Conservation (phyloP, 1,140 invertebrate genomes). For the Micrasema longulum region DNA sequence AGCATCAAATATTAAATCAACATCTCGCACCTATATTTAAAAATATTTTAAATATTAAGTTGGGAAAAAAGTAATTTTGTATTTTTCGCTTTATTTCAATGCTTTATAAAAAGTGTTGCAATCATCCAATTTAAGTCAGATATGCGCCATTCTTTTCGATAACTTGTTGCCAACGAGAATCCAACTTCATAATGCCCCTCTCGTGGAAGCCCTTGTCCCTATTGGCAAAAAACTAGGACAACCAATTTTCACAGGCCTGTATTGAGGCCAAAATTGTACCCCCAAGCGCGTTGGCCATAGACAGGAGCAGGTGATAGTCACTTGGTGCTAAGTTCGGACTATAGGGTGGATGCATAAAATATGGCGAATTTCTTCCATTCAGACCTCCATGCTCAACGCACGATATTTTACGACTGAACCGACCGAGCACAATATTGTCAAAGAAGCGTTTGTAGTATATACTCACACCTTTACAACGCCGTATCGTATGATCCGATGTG, state of each 20-base stretch:
- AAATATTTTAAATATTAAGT: too few species aligned
- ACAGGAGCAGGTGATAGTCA: too few species aligned
- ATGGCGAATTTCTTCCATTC: constrained; percentile 20
- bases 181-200: constrained; percentile 18
- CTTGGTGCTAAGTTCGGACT: too few species aligned
- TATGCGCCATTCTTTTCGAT: constrained; percentile 17
- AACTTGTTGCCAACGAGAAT: constrained; percentile 23
- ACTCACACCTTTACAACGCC: constrained; percentile 4
- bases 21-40: too few species aligned
- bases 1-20: too few species aligned
- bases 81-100: constrained; percentile 10
- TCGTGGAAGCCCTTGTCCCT: constrained; percentile 12
- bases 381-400: constrained; percentile 20
- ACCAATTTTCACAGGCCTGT: constrained; percentile 24
- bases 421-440: constrained; percentile 50
- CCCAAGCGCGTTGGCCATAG: constrained; percentile 10
- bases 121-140: constrained; percentile 18
- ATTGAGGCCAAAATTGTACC: constrained; percentile 20
- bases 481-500: constrained; percentile 7
- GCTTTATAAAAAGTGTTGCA: constrained; percentile 4
- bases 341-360: too few species aligned
- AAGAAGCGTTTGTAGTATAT: constrained; percentile 14
- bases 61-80: too few species aligned
- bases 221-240: constrained; percentile 13
- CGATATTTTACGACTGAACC: constrained; percentile 38